These are phyloP conservation scores for Brassicogethes aeneus DNA, from an alignment of 2,888 invertebrate species.

Conservation along the genomic window DNA sequence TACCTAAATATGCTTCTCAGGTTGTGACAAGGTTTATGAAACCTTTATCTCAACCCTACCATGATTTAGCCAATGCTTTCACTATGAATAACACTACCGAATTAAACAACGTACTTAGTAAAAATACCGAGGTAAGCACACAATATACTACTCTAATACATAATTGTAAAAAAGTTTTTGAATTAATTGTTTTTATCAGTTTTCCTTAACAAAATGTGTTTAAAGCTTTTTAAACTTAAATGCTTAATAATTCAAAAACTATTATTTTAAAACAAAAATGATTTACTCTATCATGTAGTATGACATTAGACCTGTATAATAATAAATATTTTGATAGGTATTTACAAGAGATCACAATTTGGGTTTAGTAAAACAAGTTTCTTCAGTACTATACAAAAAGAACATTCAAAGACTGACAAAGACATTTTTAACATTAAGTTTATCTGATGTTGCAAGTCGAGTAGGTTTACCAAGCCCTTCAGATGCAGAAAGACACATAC, in stretches of 20 bases:
- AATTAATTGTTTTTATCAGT: too few species aligned
- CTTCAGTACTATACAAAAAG: conserved; percentile 85
- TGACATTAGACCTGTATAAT: too few species aligned
- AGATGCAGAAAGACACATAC: conserved; percentile 88
- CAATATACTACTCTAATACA: too few species aligned
- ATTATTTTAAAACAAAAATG: too few species aligned
- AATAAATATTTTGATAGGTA: conserved; percentile 32
- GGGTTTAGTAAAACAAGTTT: conserved; percentile 76
- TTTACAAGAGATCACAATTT: conserved; percentile 71
- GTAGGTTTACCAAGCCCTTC: conserved; percentile 76
- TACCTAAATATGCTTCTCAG: conserved; percentile 89
- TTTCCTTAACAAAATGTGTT: too few species aligned
- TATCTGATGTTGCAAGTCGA: conserved; percentile 82
- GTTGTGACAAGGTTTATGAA: conserved; percentile 79
- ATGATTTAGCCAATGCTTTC: conserved; percentile 80
- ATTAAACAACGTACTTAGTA: conserved; percentile 57
- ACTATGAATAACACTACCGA: conserved; percentile 63
- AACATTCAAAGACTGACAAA: conserved; percentile 95
- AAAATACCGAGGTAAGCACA: conserved; percentile 59
- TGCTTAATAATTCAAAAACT: too few species aligned
- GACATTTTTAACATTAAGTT: conserved; percentile 82
- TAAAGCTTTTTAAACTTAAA: too few species aligned
- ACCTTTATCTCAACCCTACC: conserved; percentile 78
- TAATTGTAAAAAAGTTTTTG: too few species aligned
- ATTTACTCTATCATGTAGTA: too few species aligned